Conservation (phyloP, 2,888 invertebrate genomes). For the Xestoiulus laeticollis region DNA sequence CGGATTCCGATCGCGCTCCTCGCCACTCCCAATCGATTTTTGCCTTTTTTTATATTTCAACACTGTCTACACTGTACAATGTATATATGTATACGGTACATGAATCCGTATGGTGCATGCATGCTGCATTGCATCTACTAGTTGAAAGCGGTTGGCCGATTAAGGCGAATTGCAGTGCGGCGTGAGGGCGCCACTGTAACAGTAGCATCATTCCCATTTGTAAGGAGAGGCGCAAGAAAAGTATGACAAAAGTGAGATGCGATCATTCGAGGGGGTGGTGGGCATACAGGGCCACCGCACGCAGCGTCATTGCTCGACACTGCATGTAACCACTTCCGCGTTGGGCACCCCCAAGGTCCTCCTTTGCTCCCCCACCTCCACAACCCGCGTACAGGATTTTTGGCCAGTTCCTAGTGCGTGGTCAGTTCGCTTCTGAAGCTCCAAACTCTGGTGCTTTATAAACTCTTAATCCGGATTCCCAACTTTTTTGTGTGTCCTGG, state of each 20-base stretch:
- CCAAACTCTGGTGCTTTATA: too few species aligned
- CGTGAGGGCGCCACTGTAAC: slow-evolving; percentile 38
- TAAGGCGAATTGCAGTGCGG: slow-evolving; percentile 31
- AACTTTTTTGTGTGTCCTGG: not conserved
- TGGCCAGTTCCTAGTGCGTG: not conserved
- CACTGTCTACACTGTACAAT: not conserved
- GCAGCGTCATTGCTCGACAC: slow-evolving; percentile 13
- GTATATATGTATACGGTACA: not conserved
- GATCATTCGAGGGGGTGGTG: slow-evolving; percentile 37
- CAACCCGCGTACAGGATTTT: not conserved
- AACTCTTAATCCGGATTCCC: not conserved
- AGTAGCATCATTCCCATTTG: not conserved
- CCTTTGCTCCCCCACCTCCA: not conserved
- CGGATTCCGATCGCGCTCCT: not conserved
- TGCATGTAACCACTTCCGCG: not conserved
- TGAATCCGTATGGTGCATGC: not conserved
- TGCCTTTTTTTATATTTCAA: not conserved
- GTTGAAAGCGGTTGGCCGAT: not conserved
- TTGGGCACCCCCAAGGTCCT: not conserved
- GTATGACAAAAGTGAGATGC: slow-evolving; percentile 29
- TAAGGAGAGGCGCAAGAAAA: slow-evolving; percentile 4
- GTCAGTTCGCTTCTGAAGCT: not conserved
- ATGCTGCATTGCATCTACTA: slow-evolving; percentile 6
- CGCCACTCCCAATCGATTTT: not conserved
- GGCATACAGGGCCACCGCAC: not conserved